Evolutionary conservation across 2,797 vertebrate species (phyloP).

Genomic region (Neopelma chrysocephalum): DNA sequence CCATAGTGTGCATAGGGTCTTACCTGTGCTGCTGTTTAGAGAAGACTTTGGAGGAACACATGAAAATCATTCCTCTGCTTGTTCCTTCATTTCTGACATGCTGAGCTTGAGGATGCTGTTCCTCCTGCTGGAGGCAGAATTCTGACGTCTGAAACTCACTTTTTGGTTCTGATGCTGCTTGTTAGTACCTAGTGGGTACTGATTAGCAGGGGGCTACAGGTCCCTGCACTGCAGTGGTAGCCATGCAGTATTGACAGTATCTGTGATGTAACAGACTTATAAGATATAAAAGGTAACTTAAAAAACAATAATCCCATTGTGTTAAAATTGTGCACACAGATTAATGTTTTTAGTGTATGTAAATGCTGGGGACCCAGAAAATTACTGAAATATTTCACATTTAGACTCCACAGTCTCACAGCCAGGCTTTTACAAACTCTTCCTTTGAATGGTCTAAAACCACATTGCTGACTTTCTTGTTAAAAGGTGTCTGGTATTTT

Average conservation of each 20-base stretch:
- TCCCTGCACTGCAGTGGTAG: background rate
- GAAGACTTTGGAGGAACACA: background rate
- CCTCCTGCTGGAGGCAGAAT: background rate
- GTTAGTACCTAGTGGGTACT: background rate
- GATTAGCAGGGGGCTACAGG: background rate
- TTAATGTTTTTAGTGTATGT: background rate
- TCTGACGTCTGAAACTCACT: background rate
- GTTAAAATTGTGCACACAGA: background rate
- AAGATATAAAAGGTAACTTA: background rate
- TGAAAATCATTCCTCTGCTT: background rate
- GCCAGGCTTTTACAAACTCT: background rate
- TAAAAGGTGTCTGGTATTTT: background rate
- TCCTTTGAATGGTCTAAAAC: background rate
- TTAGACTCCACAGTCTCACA: background rate
- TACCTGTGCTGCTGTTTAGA: background rate
- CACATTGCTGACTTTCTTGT: background rate
- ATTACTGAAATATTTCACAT: background rate
- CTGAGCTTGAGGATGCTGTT: background rate
- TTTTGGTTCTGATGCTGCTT: background rate
- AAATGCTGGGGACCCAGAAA: background rate
- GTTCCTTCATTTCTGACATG: background rate
- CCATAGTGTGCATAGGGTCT: background rate
- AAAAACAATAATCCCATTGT: background rate
- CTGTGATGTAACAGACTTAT: background rate
- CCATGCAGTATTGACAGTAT: fast-evolving